Evolutionary conservation across 2,113 vertebrate genomes (phyloP), one percentile per base, ranked within the genome.

Genomic region (Osmerus eperlanus): DNA sequence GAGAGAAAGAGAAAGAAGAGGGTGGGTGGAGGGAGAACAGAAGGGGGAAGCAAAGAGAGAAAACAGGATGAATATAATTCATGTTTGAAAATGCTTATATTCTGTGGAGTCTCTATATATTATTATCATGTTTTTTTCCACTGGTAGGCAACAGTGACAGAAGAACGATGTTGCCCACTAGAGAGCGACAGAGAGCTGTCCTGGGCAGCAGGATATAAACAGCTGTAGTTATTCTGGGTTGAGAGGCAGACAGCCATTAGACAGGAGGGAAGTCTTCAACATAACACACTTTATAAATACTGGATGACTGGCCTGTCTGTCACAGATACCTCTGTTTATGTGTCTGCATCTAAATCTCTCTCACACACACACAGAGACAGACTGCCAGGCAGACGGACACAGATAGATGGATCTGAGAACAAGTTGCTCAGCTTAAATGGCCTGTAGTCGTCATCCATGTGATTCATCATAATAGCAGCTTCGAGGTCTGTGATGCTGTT

Each of bases 261-360:
- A 81, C 74, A 83, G 80, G 71, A 83, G 83, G 87, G 70, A 86
- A 74, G 77, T 86, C 79, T 81, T 84, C 72, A 86, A 78, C 78
- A 77, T 80, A 75, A 72, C 74, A 71, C 54, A 59, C 67, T 86
- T 90, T 88, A 90, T 84, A 91, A 89, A 90, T 90, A 92, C 88
- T 70, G 80, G 68, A 71, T 85, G 85, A 88, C 86, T 68, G 63
- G 76, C 78, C 71, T 68, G 60, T 78, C 74, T 84, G 86, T 85
- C 80, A 84, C 83, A 85, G 89, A 86, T 88, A 86, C 85, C 71
- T 87, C 85, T 84, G 89, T 87, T 89, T 85, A 78, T 75, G 74
- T 82, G 86, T 90, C 90, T 91, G 85, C 78, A 79, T 81, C 85
- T 71, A 81, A 87, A 86, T 88, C 86, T 80, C 78, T 73, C 71